phyloP scores from a whole-genome alignment of 2,888 invertebrate genomes.

The Tanytarsus gracilentus region DNA sequence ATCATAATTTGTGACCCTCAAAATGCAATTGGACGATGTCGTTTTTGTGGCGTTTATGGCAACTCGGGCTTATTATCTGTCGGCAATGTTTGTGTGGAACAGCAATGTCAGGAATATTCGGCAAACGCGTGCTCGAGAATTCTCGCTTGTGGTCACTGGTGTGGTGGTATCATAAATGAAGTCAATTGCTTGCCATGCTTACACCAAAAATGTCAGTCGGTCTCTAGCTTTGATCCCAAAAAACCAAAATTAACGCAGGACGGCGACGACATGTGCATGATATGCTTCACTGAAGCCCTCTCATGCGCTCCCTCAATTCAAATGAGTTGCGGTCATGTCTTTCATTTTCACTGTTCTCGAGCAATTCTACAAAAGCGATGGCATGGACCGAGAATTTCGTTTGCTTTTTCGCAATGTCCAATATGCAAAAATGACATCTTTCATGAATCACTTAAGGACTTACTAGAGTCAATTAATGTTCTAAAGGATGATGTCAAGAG shows the following conservation, averaged over 20 bases:
- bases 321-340: conserved; percentile 89
- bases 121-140: conserved; percentile 68
- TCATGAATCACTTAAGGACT: conserved; percentile 68
- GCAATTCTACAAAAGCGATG: conserved; percentile 77
- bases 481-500: conserved; percentile 83
- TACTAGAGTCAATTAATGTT: conserved; percentile 68
- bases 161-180: conserved; percentile 88
- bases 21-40: conserved; percentile 63
- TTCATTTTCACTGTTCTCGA: conserved; percentile 86
- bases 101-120: conserved; percentile 73
- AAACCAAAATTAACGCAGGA: conserved; percentile 71
- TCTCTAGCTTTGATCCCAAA: conserved; percentile 39
- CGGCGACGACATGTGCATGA: conserved; percentile 99
- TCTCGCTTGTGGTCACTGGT: conserved; percentile 81
- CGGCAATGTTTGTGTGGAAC: conserved; percentile 87
- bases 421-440: conserved; percentile 88
- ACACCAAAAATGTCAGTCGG: conserved; percentile 63
- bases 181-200: conserved; percentile 80
- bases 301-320: conserved; percentile 91
- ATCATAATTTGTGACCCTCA: conserved; percentile 44
- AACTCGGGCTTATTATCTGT: conserved; percentile 78
- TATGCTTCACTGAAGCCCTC: conserved; percentile 94
- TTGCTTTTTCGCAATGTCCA: conserved; percentile 91
- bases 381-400: conserved; percentile 93
- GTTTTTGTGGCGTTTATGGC: conserved; percentile 83